Evolutionary conservation across 1,140 invertebrate species (phyloP).

Genomic region (Coboldia fuscipes): DNA sequence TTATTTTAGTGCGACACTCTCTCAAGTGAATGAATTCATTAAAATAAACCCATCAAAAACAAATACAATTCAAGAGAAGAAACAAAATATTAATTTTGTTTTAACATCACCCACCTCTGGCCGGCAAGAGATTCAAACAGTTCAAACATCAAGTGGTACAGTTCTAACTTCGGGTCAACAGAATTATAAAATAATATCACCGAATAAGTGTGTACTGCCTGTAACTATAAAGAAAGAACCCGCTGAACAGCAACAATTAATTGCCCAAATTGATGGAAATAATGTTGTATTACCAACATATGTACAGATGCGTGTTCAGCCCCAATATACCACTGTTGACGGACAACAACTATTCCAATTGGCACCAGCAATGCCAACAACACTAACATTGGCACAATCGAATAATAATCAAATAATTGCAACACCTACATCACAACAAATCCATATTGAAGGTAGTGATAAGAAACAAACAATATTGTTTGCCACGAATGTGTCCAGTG

Average conservation of each 20-base stretch:
- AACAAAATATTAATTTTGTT: constrained; percentile 23
- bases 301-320: constrained; percentile 19
- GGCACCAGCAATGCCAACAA: constrained; percentile 17
- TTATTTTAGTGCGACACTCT: constrained; percentile 11
- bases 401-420: constrained; percentile 6
- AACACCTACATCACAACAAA: background rate
- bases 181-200: constrained; percentile 10
- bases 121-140: constrained; percentile 8
- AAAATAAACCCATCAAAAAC: constrained; percentile 22
- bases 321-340: constrained; percentile 16
- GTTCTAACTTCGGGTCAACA: background rate
- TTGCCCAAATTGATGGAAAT: constrained; percentile 20
- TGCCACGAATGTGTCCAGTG: too few species aligned
- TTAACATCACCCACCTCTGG: constrained; percentile 10
- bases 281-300: constrained; percentile 18
- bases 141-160: constrained; percentile 6
- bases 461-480: too few species aligned
- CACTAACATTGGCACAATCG: constrained; percentile 13
- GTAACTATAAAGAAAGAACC: constrained; percentile 18
- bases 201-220: constrained; percentile 18
- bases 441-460: too few species aligned
- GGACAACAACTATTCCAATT: constrained; percentile 19
- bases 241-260: constrained; percentile 19
- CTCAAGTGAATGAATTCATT: constrained; percentile 24
- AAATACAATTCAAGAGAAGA: constrained; percentile 11